These are phyloP conservation scores for Pontoporia blainvillei DNA, from an alignment of 2,113 vertebrate species.

Conservation along the genomic window DNA sequence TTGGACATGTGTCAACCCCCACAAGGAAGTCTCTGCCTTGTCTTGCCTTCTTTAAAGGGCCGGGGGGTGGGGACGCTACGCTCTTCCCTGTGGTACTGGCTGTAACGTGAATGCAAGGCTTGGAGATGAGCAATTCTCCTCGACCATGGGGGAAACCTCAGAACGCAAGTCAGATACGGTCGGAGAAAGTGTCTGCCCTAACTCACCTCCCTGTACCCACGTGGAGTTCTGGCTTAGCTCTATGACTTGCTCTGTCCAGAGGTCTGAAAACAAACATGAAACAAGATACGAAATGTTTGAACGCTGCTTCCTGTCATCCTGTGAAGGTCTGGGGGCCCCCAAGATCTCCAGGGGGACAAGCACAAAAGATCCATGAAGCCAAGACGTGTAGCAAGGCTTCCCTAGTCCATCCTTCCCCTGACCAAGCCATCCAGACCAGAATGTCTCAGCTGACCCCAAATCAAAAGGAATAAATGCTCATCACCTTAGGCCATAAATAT, in stretches of 20 bases:
- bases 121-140: neutral
- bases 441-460: no score
- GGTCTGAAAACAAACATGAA: neutral
- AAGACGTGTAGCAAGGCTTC: neutral
- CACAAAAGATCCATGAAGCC: neutral
- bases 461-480: neutral
- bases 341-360: neutral
- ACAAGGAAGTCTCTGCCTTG: neutral
- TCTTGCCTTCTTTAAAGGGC: neutral
- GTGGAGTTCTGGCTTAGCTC: neutral
- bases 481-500: neutral
- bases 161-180: neutral
- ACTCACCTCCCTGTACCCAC: neutral
- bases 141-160: neutral
- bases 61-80: fast-evolving
- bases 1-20: neutral
- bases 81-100: no score
- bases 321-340: neutral
- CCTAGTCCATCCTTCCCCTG: neutral
- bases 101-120: neutral
- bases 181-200: neutral
- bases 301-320: fast-evolving
- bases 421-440: no score
- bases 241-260: neutral
- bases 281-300: neutral